Percentiles rank a stretch among this genome's conserved stretches.
These are phyloP conservation scores for Melanargia galathea DNA, from an alignment of 2,888 invertebrate species.

Conservation along the genomic window DNA sequence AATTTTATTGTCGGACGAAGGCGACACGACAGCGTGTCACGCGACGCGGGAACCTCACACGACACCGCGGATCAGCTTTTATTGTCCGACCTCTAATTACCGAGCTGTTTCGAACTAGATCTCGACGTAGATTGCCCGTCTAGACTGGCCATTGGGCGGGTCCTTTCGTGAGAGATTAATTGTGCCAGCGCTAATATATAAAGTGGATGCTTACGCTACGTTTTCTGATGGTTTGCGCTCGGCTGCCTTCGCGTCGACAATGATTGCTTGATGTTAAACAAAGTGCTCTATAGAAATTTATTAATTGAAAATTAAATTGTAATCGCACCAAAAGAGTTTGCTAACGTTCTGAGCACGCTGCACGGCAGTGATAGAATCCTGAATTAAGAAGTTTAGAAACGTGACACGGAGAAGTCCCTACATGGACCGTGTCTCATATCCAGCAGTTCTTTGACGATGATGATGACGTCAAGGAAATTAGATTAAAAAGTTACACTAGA, in stretches of 20 bases:
- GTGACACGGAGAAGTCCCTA: too few species aligned
- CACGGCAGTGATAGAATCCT: too few species aligned
- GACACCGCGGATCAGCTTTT: constrained; percentile 68
- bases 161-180: constrained; percentile 76
- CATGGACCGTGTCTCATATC: too few species aligned
- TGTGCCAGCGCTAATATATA: constrained; percentile 56
- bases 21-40: constrained; percentile 77
- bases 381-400: too few species aligned
- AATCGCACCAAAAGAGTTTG: not conserved
- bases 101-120: constrained; percentile 70
- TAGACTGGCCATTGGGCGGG: constrained; percentile 66
- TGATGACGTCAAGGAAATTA: too few species aligned
- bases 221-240: constrained; percentile 53
- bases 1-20: constrained; percentile 80
- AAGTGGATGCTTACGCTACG: constrained; percentile 67
- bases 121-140: constrained; percentile 72
- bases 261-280: constrained; percentile 19
- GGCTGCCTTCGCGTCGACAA: constrained; percentile 35
- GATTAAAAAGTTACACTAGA: too few species aligned
- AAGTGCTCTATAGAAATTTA: not conserved
- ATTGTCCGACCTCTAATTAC: constrained; percentile 75
- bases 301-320: not conserved
- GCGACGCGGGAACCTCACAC: constrained; percentile 56
- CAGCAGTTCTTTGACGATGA: too few species aligned
- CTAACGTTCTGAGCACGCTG: too few species aligned